A percentile compares a stretch with the other conserved stretches of the same genome.
phyloP scores from a whole-genome alignment of 2,888 invertebrate species.

The Mamestra brassicae region DNA sequence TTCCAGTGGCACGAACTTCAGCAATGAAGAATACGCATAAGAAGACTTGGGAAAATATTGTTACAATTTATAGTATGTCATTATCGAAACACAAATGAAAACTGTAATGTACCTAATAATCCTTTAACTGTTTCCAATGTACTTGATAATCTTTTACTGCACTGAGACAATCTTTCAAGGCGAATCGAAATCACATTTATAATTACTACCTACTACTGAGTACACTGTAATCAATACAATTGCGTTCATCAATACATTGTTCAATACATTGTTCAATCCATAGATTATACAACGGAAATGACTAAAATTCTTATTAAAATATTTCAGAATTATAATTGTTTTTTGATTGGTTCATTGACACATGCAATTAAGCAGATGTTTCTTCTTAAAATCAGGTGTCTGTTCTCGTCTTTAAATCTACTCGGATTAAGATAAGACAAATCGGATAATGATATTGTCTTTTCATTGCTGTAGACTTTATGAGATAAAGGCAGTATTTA shows the following conservation, averaged over 20 bases:
- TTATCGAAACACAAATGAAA: not conserved
- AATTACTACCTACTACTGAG: constrained; percentile 9
- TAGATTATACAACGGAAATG: constrained; percentile 5
- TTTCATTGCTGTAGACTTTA: not conserved
- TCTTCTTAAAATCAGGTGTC: not conserved
- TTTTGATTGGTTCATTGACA: constrained; percentile 6
- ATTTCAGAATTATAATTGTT: not conserved
- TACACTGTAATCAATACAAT: constrained; percentile 28
- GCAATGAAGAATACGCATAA: no score
- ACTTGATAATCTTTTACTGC: constrained; percentile 23
- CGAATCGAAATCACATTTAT: constrained; percentile 2
- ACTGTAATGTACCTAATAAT: not conserved
- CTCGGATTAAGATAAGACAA: not conserved
- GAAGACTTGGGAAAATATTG: no score
- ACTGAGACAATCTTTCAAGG: constrained; percentile 33
- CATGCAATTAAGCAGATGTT: not conserved
- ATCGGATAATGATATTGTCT: not conserved
- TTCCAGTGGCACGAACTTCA: no score
- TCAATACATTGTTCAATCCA: not conserved
- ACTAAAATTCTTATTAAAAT: constrained; percentile 5
- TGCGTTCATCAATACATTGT: not conserved
- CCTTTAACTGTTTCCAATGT: not conserved
- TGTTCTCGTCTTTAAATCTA: not conserved
- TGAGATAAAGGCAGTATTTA: not conserved
- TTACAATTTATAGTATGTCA: not conserved